Percentiles rank a stretch among this genome's conserved stretches.
Conservation (phyloP, 2,797 vertebrate species). For the Chiloscyllium punctatum region DNA sequence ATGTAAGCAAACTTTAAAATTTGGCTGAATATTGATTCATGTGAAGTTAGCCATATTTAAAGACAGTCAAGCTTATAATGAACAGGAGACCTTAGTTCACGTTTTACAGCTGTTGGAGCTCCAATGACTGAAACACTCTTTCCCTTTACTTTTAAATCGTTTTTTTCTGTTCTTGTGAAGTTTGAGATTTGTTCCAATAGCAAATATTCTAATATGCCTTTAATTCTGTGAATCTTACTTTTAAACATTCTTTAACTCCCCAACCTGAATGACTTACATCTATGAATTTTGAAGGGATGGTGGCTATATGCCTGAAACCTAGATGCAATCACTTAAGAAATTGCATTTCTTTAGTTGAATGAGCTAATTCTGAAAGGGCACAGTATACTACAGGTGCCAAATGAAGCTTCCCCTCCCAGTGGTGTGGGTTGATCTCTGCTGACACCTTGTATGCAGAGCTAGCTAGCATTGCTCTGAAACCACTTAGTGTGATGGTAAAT, state of each 20-base stretch:
- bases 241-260: not conserved
- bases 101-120: not conserved
- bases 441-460: not conserved
- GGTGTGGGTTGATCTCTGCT: not conserved
- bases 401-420: not conserved
- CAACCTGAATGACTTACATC: not conserved
- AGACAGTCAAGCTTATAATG: not conserved
- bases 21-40: not conserved
- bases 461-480: not conserved
- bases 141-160: not conserved
- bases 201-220: not conserved
- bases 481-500: too few species aligned
- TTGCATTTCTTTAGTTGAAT: not conserved
- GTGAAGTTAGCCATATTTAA: not conserved
- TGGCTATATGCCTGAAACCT: not conserved
- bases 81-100: not conserved
- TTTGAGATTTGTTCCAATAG: not conserved
- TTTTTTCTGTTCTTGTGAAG: too few species aligned
- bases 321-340: not conserved
- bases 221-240: not conserved
- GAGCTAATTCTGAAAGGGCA: not conserved
- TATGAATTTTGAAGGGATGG: not conserved
- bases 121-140: not conserved
- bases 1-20: not conserved
- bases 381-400: not conserved